These are phyloP conservation scores for Pterocles gutturalis DNA, from an alignment of 2,113 vertebrate species.

Conservation along the genomic window DNA sequence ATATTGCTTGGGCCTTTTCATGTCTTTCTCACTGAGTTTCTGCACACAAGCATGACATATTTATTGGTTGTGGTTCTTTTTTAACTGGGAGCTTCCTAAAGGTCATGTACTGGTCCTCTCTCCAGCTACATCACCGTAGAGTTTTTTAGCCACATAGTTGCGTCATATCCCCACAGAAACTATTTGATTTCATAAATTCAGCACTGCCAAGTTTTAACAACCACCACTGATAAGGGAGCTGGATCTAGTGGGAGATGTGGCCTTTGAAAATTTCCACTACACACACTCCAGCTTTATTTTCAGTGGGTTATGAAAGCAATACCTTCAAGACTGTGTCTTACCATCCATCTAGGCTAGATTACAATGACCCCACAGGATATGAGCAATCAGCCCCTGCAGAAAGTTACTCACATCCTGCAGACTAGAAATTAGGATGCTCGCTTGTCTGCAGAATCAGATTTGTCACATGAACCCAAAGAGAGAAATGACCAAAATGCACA, in stretches of 20 bases:
- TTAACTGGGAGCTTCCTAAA: conserved; percentile 55
- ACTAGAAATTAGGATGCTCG: not conserved
- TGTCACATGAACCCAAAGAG: not conserved
- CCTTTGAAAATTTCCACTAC: not conserved
- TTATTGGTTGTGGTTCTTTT: conserved; percentile 74
- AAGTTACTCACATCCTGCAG: not conserved
- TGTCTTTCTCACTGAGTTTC: not conserved
- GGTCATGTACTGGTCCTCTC: conserved; percentile 72
- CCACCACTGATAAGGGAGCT: conserved; percentile 44
- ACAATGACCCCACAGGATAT: not conserved
- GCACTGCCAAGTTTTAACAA: conserved; percentile 75
- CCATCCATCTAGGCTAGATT: not conserved
- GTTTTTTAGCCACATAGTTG: conserved; percentile 73
- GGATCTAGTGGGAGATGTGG: not conserved
- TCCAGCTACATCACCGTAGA: conserved; percentile 78
- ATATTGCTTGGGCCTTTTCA: not conserved
- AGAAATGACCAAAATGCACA: not conserved
- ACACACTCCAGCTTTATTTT: not conserved
- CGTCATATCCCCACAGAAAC: conserved; percentile 71
- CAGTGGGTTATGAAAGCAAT: not conserved
- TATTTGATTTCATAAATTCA: conserved; percentile 79
- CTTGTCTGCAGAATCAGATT: not conserved
- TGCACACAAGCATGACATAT: conserved; percentile 40
- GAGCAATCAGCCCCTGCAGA: not conserved
- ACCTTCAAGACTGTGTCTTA: not conserved